A percentile compares a stretch with the other conserved stretches of the same genome.
Evolutionary conservation across 2,797 vertebrate species (phyloP).

Genomic region (Astyanax mexicanus): DNA sequence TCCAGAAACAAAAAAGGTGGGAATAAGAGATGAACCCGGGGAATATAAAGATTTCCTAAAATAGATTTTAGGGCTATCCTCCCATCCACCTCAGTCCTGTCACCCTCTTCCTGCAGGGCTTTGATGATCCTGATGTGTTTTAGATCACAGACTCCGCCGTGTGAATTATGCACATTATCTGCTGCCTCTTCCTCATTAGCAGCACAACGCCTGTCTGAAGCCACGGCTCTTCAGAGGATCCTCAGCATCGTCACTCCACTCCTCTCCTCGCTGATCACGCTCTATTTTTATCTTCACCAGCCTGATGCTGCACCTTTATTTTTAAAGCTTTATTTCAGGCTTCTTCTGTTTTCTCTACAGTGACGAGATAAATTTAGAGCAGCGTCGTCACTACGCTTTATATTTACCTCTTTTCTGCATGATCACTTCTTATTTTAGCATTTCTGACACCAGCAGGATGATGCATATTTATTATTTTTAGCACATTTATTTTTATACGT

Average conservation of each 20-base stretch:
- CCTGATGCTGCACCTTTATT: not conserved
- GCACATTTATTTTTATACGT: not conserved
- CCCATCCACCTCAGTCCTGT: conserved; percentile 30
- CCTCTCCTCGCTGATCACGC: too few relatives aligned
- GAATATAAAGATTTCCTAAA: conserved; percentile 57
- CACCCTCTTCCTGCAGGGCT: conserved; percentile 58
- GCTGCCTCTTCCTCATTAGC: conserved; percentile 55
- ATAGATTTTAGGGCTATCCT: conserved; percentile 40
- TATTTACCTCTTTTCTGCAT: not conserved
- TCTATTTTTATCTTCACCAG: conserved; percentile 36
- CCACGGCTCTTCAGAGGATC: conserved; percentile 49
- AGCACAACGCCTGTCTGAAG: conserved; percentile 58
- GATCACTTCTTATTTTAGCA: not conserved
- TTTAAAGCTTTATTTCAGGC: not conserved
- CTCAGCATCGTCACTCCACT: conserved; percentile 26
- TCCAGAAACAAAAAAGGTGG: conserved; percentile 1
- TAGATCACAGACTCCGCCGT: conserved; percentile 63
- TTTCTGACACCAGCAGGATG: not conserved
- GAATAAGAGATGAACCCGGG: conserved; percentile 31
- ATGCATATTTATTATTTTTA: not conserved
- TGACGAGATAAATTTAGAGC: not conserved
- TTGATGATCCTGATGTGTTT: conserved; percentile 65
- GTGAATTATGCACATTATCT: conserved; percentile 71
- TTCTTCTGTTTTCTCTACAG: not conserved
- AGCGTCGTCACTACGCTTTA: not conserved